These are phyloP conservation scores for Lepidochrysops patricia DNA, from an alignment of 2,888 invertebrate species.

Conservation along the genomic window DNA sequence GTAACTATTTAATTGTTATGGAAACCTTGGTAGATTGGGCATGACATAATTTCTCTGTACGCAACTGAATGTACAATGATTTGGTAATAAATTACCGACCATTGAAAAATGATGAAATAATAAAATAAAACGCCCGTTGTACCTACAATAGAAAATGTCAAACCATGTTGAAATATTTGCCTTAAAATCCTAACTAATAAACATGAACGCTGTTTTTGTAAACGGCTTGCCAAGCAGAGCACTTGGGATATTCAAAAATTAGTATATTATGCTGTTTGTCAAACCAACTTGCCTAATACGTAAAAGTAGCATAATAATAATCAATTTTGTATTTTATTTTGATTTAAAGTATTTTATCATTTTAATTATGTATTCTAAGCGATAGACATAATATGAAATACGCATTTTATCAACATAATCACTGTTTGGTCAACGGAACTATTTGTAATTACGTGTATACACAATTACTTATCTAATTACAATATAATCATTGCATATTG, in stretches of 20 bases:
- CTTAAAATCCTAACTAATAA: not conserved
- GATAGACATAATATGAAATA: not conserved
- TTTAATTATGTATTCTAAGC: too few relatives aligned
- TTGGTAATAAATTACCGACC: not conserved
- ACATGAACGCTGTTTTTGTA: too few relatives aligned
- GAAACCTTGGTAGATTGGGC: slow-evolving; percentile 7
- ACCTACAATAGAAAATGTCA: not conserved
- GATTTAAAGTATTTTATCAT: not conserved
- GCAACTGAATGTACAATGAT: not conserved
- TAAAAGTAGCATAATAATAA: too few relatives aligned
- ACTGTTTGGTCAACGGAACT: not conserved
- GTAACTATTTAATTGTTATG: not conserved
- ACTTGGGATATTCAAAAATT: too few relatives aligned
- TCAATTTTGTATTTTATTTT: not conserved
- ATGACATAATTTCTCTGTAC: slow-evolving; percentile 1
- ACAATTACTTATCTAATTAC: not conserved
- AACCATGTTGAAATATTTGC: not conserved
- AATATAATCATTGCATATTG: not conserved
- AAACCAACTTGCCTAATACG: too few relatives aligned
- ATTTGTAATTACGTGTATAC: not conserved
- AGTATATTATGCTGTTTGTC: too few relatives aligned
- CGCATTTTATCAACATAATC: not conserved
- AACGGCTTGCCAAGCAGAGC: too few relatives aligned
- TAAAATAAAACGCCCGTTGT: not conserved
- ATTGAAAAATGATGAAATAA: not conserved